Evolutionary conservation across 1,140 invertebrate species (phyloP).

Genomic region (Penaeus japonicus): DNA sequence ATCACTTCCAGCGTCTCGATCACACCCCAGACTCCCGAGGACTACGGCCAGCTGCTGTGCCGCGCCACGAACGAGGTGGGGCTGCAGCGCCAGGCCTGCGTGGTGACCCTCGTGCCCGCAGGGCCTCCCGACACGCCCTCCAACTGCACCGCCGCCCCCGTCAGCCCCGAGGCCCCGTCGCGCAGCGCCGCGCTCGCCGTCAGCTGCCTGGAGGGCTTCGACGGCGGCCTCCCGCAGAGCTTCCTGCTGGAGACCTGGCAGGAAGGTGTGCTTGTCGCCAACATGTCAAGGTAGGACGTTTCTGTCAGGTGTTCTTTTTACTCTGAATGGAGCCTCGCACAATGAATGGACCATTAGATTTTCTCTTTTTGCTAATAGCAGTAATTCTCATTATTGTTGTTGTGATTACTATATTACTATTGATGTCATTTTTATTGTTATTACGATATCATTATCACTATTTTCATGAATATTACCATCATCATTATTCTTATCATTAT

Average conservation of each 20-base stretch:
- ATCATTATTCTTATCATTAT: too few relatives aligned
- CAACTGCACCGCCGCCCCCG: conserved; percentile 73
- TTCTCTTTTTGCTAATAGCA: too few relatives aligned
- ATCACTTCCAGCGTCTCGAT: conserved; percentile 75
- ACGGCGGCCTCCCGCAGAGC: conserved; percentile 70
- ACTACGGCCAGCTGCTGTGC: conserved; percentile 69
- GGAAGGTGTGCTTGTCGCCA: conserved; percentile 10
- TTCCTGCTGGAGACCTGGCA: conserved; percentile 26
- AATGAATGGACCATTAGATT: too few relatives aligned
- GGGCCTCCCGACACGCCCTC: conserved; percentile 79
- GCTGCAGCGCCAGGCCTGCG: conserved; percentile 72
- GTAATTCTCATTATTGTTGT: too few relatives aligned
- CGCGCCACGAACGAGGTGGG: conserved; percentile 71
- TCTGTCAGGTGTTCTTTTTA: too few relatives aligned
- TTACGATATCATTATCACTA: too few relatives aligned
- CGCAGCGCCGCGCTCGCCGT: conserved; percentile 80
- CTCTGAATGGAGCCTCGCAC: too few relatives aligned
- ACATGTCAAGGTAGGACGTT: background rate
- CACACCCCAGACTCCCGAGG: conserved; percentile 77
- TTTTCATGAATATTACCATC: too few relatives aligned
- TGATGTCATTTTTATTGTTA: too few relatives aligned
- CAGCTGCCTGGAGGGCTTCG: conserved; percentile 80
- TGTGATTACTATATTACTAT: too few relatives aligned
- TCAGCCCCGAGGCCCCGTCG: background rate
- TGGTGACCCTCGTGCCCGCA: conserved; percentile 75